Conservation (phyloP, 1,140 invertebrate species). For the Portunus trituberculatus region DNA sequence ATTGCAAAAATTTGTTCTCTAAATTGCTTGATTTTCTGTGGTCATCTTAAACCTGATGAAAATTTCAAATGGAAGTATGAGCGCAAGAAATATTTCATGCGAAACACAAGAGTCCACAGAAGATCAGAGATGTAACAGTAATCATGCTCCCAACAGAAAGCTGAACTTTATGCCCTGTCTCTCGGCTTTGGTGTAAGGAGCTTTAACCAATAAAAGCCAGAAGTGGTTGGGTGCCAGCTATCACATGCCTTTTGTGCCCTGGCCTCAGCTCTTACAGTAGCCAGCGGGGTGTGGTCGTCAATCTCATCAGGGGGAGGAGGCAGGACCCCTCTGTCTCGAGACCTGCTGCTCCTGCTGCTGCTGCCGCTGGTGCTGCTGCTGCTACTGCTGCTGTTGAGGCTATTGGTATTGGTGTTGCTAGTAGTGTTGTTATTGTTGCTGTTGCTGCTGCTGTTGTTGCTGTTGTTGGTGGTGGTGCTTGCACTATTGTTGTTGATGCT, state of each 20-base stretch:
- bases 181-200: slow-evolving; percentile 51
- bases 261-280: slow-evolving; percentile 74
- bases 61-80: slow-evolving; percentile 10
- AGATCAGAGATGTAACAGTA: slow-evolving; percentile 22
- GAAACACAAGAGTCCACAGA: slow-evolving; percentile 12
- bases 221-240: slow-evolving; percentile 69
- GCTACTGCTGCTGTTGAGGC: slow-evolving; percentile 34
- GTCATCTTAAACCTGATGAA: neutral
- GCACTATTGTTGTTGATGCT: neutral
- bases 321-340: slow-evolving; percentile 35
- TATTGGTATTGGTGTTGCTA: neutral
- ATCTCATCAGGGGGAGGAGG: slow-evolving; percentile 64
- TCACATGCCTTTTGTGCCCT: slow-evolving; percentile 72
- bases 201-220: slow-evolving; percentile 56
- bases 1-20: neutral
- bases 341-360: slow-evolving; percentile 64
- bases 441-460: neutral
- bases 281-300: slow-evolving; percentile 68
- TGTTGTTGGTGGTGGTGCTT: neutral
- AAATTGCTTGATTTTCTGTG: slow-evolving; percentile 45
- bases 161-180: slow-evolving; percentile 31
- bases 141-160: slow-evolving; percentile 51
- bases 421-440: neutral
- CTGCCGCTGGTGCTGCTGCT: neutral
- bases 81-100: slow-evolving; percentile 37